phyloP scores from a whole-genome alignment of 2,797 vertebrate genomes.

The Lindbergichthys nudifrons region DNA sequence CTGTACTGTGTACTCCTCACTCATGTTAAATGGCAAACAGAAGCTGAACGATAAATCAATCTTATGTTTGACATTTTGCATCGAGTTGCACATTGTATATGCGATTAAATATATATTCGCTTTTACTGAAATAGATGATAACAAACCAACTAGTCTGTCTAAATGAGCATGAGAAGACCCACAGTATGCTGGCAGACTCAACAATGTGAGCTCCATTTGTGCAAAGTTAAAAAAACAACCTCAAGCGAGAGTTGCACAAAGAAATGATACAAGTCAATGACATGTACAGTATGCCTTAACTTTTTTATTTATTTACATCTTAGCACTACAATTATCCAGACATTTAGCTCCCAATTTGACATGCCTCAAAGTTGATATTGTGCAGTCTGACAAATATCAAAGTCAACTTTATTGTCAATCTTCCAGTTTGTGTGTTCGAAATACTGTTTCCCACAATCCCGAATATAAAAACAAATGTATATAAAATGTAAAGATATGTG shows the following conservation, averaged over 20 bases:
- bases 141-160: not conserved
- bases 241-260: not conserved
- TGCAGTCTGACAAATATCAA: not conserved
- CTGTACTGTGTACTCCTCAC: slow-evolving; percentile 12
- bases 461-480: no score
- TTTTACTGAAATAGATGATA: not conserved
- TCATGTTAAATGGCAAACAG: slow-evolving; percentile 40
- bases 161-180: not conserved
- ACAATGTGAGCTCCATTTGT: not conserved
- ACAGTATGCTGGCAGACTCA: not conserved
- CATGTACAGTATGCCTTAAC: not conserved
- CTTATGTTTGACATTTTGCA: not conserved
- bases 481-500: no score
- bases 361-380: not conserved
- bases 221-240: not conserved
- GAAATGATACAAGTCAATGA: not conserved
- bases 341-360: slow-evolving; percentile 3
- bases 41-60: not conserved
- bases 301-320: not conserved
- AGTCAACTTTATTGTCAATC: no score
- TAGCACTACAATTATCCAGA: not conserved
- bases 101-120: not conserved
- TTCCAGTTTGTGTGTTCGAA: no score
- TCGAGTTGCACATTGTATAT: not conserved
- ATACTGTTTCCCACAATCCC: no score